Conservation (phyloP, 53 echinoderm and acorn worm genomes). For the Patiria pectinifera region DNA sequence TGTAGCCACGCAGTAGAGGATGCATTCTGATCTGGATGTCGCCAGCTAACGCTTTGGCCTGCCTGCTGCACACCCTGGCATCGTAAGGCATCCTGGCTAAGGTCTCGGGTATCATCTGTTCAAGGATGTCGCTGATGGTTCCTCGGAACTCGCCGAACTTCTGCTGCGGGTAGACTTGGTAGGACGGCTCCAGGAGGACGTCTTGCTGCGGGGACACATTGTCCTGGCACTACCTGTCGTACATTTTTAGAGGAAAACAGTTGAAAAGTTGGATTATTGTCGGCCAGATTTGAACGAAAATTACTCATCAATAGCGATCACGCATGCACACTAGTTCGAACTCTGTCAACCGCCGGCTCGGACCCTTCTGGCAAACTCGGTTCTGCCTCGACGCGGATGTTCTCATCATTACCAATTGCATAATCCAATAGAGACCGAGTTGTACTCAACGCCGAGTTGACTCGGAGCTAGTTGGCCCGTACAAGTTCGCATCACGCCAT, state of each 20-base stretch:
- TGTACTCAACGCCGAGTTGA: too few relatives aligned
- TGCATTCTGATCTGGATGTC: constrained; percentile 76
- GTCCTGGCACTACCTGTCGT: not conserved
- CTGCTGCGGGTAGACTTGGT: constrained; percentile 72
- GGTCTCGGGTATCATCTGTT: constrained; percentile 53
- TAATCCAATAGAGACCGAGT: too few relatives aligned
- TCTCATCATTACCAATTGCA: too few relatives aligned
- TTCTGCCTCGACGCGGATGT: too few relatives aligned
- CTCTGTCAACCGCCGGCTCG: too few relatives aligned
- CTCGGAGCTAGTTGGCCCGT: too few relatives aligned
- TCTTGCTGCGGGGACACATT: constrained; percentile 5
- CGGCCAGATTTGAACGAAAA: not conserved
- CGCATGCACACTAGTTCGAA: too few relatives aligned
- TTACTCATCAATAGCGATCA: not conserved
- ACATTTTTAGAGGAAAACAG: not conserved
- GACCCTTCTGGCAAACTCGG: too few relatives aligned
- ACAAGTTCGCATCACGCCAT: too few relatives aligned
- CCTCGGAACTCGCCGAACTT: constrained; percentile 61
- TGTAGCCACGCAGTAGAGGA: constrained; percentile 82
- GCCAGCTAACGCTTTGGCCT: constrained; percentile 68
- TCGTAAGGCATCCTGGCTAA: constrained; percentile 69
- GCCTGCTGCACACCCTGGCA: constrained; percentile 54
- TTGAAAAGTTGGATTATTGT: constrained; percentile 8
- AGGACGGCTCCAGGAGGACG: constrained; percentile 70
- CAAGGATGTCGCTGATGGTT: constrained; percentile 65